Evolutionary conservation across 2,888 invertebrate species (phyloP).

Genomic region (Opisthograptis luteolata): DNA sequence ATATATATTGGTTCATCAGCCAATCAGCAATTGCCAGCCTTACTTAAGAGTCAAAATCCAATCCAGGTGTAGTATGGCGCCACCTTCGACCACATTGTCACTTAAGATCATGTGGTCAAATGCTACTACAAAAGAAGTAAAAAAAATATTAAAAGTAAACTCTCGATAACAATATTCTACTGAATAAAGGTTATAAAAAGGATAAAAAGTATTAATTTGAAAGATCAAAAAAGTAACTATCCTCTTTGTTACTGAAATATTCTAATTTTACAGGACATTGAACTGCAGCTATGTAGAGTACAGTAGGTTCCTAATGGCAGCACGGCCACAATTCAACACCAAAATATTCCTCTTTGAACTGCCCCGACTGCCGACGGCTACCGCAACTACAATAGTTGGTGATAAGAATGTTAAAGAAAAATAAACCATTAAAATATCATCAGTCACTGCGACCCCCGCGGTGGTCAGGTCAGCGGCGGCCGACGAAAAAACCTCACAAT

Average conservation of each 20-base stretch:
- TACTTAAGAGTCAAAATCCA: no score
- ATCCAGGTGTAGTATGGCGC: no score
- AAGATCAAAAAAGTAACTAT: no score
- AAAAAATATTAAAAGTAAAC: no score
- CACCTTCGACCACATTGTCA: no score
- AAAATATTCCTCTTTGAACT: slow-evolving; percentile 31
- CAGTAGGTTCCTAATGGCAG: slow-evolving; percentile 8
- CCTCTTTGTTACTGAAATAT: neutral
- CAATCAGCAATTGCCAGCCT: no score
- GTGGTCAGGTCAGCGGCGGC: slow-evolving; percentile 77
- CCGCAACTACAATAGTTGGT: slow-evolving; percentile 70
- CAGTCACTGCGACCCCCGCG: slow-evolving; percentile 79
- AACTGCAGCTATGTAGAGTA: slow-evolving; percentile 3
- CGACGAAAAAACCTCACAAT: slow-evolving; percentile 73
- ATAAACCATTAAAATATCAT: slow-evolving; percentile 83
- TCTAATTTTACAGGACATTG: slow-evolving; percentile 16
- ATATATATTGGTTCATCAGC: no score
- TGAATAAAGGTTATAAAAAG: no score
- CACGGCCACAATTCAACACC: slow-evolving; percentile 9
- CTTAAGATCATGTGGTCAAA: no score
- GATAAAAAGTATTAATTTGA: no score
- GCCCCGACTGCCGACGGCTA: slow-evolving; percentile 23
- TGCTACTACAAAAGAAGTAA: no score
- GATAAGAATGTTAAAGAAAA: slow-evolving; percentile 82
- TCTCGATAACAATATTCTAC: no score